A percentile compares a stretch with the other conserved stretches of the same genome.
Evolutionary conservation across 1,140 invertebrate species (phyloP).

Genomic region (Caenorhabditis elegans): WBcel235 BX284604.4:8633501-8634000

Average conservation of each 20-base stretch:
- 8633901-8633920: conserved; percentile 82
- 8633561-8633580: conserved; percentile 79
- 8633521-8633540: conserved; percentile 92
- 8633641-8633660: no score
- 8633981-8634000: conserved; percentile 89
- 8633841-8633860: conserved; percentile 89
- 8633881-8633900: conserved; percentile 84
- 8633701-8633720: no score
- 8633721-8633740: no score
- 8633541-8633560: conserved; percentile 97
- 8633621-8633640: no score
- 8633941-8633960: conserved; percentile 89
- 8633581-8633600: conserved; percentile 70
- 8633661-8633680: no score
- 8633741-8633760: no score
- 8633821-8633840: conserved; percentile 86
- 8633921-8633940: conserved; percentile 87
- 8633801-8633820: conserved; percentile 80
- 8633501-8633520: conserved; percentile 89
- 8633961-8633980: conserved; percentile 93
- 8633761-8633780: no score
- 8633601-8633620: no score
- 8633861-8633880: conserved; percentile 88
- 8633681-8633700: no score
- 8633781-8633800: conserved; percentile 53